Percentiles rank a stretch among this genome's conserved stretches.
Conservation (phyloP, 2,888 invertebrate genomes). For the Hypolimnas misippus region DNA sequence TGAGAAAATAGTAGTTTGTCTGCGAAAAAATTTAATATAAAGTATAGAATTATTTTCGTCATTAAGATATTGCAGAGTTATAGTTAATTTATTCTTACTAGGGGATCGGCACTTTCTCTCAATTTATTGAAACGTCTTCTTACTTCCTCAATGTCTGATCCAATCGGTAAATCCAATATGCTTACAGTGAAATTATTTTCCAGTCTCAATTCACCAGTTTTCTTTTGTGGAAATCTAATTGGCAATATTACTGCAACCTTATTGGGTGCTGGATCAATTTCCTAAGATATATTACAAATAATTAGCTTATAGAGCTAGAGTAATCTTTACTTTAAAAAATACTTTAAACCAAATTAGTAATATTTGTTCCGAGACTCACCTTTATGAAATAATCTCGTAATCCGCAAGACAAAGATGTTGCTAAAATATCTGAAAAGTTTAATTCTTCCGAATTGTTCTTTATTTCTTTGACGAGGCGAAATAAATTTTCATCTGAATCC, state of each 20-base stretch:
- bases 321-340: no score
- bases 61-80: not conserved
- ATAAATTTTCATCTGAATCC: conserved; percentile 60
- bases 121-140: conserved; percentile 57
- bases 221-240: conserved; percentile 53
- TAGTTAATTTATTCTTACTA: conserved; percentile 58
- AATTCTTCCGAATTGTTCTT: conserved; percentile 56
- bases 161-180: conserved; percentile 71
- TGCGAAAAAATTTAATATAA: conserved; percentile 35
- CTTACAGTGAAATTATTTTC: conserved; percentile 80
- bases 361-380: conserved; percentile 48
- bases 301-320: no score
- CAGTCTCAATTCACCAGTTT: conserved; percentile 49
- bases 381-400: conserved; percentile 68
- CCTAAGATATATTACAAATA: conserved; percentile 45
- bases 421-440: conserved; percentile 74
- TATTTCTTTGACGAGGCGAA: conserved; percentile 62
- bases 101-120: conserved; percentile 67
- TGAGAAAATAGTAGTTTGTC: conserved; percentile 78
- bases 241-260: conserved; percentile 62
- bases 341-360: not conserved
- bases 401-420: conserved; percentile 75
- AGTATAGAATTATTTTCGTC: not conserved
- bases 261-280: conserved; percentile 54
- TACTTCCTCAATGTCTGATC: conserved; percentile 49